phyloP scores from a whole-genome alignment of 2,113 vertebrate species.

The Chaetodon trifascialis region DNA sequence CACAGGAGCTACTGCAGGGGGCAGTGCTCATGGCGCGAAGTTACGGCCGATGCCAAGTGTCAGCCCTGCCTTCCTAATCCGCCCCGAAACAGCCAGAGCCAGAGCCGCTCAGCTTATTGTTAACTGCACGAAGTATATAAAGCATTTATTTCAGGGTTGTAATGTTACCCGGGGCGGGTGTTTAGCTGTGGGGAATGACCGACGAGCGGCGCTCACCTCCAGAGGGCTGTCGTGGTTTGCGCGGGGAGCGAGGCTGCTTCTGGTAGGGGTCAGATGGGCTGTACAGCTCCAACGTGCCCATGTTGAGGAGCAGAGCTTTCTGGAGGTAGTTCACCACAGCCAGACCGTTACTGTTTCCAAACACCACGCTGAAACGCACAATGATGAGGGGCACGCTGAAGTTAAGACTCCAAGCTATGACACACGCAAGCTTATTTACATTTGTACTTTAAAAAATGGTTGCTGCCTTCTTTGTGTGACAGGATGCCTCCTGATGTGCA shows the following conservation, averaged over 20 bases:
- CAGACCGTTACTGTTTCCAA: constrained; percentile 96
- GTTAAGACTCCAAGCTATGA: neutral
- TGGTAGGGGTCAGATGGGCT: constrained; percentile 93
- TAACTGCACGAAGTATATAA: neutral
- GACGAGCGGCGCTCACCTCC: constrained; percentile 87
- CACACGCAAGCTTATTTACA: constrained; percentile 13
- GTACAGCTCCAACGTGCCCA: constrained; percentile 92
- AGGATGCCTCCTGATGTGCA: neutral
- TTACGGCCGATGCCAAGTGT: constrained; percentile 59
- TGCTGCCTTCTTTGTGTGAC: neutral
- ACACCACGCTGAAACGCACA: constrained; percentile 89
- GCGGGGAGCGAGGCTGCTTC: constrained; percentile 93
- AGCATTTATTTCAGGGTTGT: constrained; percentile 3
- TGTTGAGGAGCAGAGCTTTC: constrained; percentile 94
- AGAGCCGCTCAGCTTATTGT: neutral
- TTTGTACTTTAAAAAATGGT: neutral
- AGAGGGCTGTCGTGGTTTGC: constrained; percentile 93
- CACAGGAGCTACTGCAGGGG: constrained; percentile 69
- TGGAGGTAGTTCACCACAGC: constrained; percentile 98
- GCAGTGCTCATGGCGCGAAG: constrained; percentile 41
- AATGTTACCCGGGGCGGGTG: neutral
- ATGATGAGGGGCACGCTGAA: neutral
- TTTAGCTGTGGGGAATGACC: neutral
- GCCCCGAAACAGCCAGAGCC: constrained; percentile 14
- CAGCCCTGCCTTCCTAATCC: constrained; percentile 39